Evolutionary conservation across 2,888 invertebrate species (phyloP).

Genomic region (Cephus nigrinus): DNA sequence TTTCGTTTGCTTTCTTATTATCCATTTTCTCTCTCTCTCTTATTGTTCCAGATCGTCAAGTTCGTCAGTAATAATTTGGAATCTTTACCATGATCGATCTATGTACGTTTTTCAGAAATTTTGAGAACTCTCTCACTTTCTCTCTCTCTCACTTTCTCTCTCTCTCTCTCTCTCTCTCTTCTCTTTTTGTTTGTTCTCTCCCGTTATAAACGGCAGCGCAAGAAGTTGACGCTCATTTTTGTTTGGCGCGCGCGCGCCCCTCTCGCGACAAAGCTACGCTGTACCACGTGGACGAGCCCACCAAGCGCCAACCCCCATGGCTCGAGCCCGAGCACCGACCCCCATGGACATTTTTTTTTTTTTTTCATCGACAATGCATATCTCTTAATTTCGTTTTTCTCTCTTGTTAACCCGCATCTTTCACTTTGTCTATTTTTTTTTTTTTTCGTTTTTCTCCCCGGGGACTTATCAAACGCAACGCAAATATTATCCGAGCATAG

Average conservation of each 20-base stretch:
- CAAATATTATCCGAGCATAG: slow-evolving; percentile 24
- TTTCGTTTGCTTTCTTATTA: no score
- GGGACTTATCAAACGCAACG: slow-evolving; percentile 13
- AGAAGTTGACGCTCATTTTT: slow-evolving; percentile 93
- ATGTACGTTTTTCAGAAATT: background rate
- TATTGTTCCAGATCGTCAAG: background rate
- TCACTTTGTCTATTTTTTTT: slow-evolving; percentile 11
- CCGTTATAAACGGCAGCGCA: slow-evolving; percentile 64
- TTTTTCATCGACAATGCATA: background rate
- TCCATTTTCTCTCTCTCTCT: slow-evolving; percentile 1
- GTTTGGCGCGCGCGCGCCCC: slow-evolving; percentile 71
- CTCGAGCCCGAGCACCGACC: slow-evolving; percentile 11
- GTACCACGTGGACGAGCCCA: slow-evolving; percentile 54
- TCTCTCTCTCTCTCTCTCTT: slow-evolving; percentile 19
- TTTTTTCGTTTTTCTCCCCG: slow-evolving; percentile 18
- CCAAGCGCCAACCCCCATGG: no score
- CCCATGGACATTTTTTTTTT: slow-evolving; percentile 9
- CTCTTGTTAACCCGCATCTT: slow-evolving; percentile 34
- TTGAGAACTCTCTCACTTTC: background rate
- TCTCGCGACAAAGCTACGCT: slow-evolving; percentile 53
- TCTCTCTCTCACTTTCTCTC: slow-evolving; percentile 3
- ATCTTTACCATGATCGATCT: background rate
- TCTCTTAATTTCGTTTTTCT: background rate
- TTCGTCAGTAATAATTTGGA: no score
- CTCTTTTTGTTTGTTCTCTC: slow-evolving; percentile 15